Evolutionary conservation across 2,797 vertebrate genomes (phyloP).

Genomic region (Dallia pectoralis): DNA sequence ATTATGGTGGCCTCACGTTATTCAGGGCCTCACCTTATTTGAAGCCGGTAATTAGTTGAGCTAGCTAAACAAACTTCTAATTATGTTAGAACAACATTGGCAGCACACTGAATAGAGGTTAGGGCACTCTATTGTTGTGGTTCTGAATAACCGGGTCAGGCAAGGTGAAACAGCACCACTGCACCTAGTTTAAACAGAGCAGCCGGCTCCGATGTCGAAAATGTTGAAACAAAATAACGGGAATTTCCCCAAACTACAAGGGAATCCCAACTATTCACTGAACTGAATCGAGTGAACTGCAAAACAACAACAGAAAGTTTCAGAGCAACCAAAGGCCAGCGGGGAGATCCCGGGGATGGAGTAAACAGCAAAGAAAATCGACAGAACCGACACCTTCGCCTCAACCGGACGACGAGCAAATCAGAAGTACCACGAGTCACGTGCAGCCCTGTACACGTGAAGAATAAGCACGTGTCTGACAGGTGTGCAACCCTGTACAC

Average conservation of each 20-base stretch:
- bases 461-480: not conserved
- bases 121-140: conserved; percentile 38
- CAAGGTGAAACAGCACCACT: not conserved
- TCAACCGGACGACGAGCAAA: not conserved
- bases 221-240: too few species aligned
- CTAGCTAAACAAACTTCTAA: conserved; percentile 71
- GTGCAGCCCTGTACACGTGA: too few species aligned
- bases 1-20: not conserved
- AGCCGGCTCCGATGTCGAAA: not conserved
- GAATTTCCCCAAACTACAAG: too few species aligned
- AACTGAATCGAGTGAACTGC: too few species aligned
- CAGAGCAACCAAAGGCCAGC: not conserved
- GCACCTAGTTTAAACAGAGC: not conserved
- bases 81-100: conserved; percentile 66
- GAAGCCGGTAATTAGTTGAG: conserved; percentile 59
- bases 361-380: not conserved
- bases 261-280: too few species aligned
- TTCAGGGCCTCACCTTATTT: conserved; percentile 33
- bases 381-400: not conserved
- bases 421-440: not conserved
- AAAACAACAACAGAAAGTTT: not conserved
- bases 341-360: conserved; percentile 5
- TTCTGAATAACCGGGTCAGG: conserved; percentile 6
- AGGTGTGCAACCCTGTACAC: too few species aligned
- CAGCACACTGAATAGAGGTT: conserved; percentile 50